These are phyloP conservation scores for Meteorus colon DNA, from an alignment of 2,888 invertebrate species.

Conservation along the genomic window DNA sequence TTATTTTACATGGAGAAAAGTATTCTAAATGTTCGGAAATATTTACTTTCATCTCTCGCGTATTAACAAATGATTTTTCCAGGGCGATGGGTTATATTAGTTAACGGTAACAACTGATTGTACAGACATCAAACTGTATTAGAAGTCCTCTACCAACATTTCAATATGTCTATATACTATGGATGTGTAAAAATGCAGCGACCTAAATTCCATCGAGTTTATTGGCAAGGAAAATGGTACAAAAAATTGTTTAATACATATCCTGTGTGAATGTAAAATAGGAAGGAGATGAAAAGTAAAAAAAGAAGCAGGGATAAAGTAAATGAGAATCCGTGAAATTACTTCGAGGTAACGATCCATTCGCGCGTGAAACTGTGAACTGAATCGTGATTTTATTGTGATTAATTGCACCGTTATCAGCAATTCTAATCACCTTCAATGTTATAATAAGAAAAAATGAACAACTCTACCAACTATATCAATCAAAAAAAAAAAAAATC, in stretches of 20 bases:
- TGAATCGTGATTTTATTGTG: conserved; percentile 25
- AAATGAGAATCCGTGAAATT: conserved; percentile 39
- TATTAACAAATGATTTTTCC: not conserved
- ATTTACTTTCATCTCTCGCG: too few species aligned
- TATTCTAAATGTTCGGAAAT: not conserved
- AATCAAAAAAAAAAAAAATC: not conserved
- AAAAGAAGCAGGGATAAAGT: not conserved
- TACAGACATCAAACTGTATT: too few species aligned
- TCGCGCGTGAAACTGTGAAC: conserved; percentile 39
- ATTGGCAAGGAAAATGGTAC: conserved; percentile 30
- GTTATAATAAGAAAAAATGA: not conserved
- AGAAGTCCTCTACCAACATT: not conserved
- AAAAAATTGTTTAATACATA: conserved; percentile 9
- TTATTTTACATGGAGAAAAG: not conserved
- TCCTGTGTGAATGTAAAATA: not conserved
- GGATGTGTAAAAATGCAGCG: not conserved
- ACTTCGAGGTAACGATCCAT: conserved; percentile 31
- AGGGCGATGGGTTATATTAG: not conserved
- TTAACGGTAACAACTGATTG: not conserved
- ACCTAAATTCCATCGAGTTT: conserved; percentile 49
- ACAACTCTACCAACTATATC: not conserved
- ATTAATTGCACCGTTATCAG: conserved; percentile 23
- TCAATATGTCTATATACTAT: not conserved
- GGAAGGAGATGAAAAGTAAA: not conserved
- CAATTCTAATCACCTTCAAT: conserved; percentile 18